Conservation (phyloP, 2,888 invertebrate genomes). For the Catocala fraxini region DNA sequence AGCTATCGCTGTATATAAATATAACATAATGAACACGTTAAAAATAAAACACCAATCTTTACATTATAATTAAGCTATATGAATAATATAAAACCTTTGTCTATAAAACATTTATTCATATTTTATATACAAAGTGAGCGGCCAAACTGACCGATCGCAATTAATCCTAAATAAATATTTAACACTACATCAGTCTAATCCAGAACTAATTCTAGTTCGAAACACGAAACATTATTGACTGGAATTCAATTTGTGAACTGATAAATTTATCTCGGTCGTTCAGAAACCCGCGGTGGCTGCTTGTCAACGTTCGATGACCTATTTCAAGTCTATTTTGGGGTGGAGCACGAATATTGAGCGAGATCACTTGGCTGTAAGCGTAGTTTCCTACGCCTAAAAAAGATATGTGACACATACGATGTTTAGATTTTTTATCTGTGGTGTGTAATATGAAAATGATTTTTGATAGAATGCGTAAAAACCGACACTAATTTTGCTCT, state of each 20-base stretch:
- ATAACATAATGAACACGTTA: too few relatives aligned
- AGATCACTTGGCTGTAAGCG: conserved; percentile 56
- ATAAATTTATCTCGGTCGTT: conserved; percentile 49
- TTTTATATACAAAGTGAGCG: too few relatives aligned
- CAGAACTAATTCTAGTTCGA: conserved; percentile 20
- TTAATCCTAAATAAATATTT: conserved; percentile 4
- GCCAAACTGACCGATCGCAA: conserved; percentile 1
- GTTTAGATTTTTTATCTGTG: conserved; percentile 39
- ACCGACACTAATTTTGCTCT: too few relatives aligned
- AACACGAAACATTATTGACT: conserved; percentile 33
- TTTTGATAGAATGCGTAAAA: background rate
- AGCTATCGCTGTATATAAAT: too few relatives aligned
- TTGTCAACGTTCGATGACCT: conserved; percentile 72
- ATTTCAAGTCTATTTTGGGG: conserved; percentile 72
- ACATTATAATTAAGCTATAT: too few relatives aligned
- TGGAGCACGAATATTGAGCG: conserved; percentile 51
- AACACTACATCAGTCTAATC: conserved; percentile 17
- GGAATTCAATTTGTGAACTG: conserved; percentile 46
- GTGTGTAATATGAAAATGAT: background rate
- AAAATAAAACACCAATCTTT: too few relatives aligned
- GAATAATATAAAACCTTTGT: too few relatives aligned
- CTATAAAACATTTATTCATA: too few relatives aligned
- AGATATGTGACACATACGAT: conserved; percentile 43
- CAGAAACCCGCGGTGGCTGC: conserved; percentile 38
- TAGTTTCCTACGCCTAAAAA: conserved; percentile 52